Evolutionary conservation across 1,140 invertebrate species (phyloP).

Genomic region (Yoshiicerus persimilis): DNA sequence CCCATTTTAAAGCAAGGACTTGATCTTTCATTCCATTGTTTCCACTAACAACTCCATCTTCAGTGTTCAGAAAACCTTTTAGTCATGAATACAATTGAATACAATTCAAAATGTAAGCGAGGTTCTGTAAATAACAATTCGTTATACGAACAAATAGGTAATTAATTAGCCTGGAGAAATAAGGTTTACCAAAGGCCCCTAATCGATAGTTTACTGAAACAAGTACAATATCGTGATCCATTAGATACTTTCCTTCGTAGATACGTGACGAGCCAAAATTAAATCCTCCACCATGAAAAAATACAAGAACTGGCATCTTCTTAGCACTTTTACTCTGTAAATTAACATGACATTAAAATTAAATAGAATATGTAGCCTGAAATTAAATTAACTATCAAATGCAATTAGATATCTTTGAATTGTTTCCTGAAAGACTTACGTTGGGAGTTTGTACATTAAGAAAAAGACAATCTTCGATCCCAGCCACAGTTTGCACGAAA

Average conservation of each 20-base stretch:
- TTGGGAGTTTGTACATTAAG: constrained; percentile 60
- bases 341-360: too few relatives aligned
- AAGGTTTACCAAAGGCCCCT: constrained; percentile 57
- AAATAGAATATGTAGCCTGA: too few relatives aligned
- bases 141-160: too few relatives aligned
- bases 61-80: constrained; percentile 31
- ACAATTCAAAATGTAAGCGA: too few relatives aligned
- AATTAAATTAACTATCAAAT: too few relatives aligned
- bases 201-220: constrained; percentile 68
- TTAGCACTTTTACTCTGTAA: not conserved
- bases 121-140: too few relatives aligned
- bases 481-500: constrained; percentile 40
- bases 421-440: too few relatives aligned
- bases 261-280: constrained; percentile 57
- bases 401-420: too few relatives aligned
- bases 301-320: not conserved
- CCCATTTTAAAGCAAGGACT: constrained; percentile 18
- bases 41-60: constrained; percentile 25
- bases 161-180: too few relatives aligned
- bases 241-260: constrained; percentile 62
- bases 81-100: too few relatives aligned
- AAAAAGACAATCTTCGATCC: constrained; percentile 62
- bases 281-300: constrained; percentile 44
- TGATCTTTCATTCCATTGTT: constrained; percentile 34
- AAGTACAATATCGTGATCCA: constrained; percentile 63